These are phyloP conservation scores for Argyrosomus regius DNA, from an alignment of 2,797 vertebrate genomes.

Conservation along the genomic window DNA sequence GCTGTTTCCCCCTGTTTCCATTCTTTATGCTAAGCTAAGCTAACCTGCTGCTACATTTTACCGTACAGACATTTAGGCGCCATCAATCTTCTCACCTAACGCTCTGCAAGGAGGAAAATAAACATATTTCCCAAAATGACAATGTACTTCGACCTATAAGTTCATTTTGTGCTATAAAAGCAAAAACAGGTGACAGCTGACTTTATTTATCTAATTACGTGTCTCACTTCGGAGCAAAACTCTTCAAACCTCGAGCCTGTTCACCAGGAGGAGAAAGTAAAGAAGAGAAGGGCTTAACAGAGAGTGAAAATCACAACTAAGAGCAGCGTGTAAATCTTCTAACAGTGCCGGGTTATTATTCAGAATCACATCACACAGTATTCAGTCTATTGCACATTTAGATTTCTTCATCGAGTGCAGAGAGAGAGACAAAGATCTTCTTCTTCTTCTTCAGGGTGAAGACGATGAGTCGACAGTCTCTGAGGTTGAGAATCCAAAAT, in stretches of 20 bases:
- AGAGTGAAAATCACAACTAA: constrained; percentile 34
- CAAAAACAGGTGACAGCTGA: background rate
- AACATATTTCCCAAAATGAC: background rate
- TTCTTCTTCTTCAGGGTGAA: constrained; percentile 24
- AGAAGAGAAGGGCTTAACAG: background rate
- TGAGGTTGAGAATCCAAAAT: constrained; percentile 40
- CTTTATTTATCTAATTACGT: background rate
- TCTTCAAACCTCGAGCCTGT: constrained; percentile 38
- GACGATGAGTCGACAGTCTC: constrained; percentile 20
- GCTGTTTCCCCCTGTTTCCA: background rate
- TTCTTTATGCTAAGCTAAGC: constrained; percentile 5
- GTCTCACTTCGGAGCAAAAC: constrained; percentile 26
- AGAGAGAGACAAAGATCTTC: constrained; percentile 38
- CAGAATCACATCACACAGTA: constrained; percentile 59
- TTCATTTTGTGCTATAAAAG: constrained; percentile 50
- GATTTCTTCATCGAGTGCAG: constrained; percentile 60
- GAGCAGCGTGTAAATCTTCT: constrained; percentile 35
- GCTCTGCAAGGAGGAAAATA: background rate
- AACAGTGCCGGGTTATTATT: constrained; percentile 55
- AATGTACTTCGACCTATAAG: background rate
- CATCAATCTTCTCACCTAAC: background rate
- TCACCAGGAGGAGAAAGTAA: constrained; percentile 26
- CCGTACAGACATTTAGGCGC: background rate
- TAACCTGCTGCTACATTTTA: constrained; percentile 1
- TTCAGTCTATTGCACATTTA: constrained; percentile 77